phyloP scores from a whole-genome alignment of 1,140 invertebrate species.

The Drosophila repletoides region DNA sequence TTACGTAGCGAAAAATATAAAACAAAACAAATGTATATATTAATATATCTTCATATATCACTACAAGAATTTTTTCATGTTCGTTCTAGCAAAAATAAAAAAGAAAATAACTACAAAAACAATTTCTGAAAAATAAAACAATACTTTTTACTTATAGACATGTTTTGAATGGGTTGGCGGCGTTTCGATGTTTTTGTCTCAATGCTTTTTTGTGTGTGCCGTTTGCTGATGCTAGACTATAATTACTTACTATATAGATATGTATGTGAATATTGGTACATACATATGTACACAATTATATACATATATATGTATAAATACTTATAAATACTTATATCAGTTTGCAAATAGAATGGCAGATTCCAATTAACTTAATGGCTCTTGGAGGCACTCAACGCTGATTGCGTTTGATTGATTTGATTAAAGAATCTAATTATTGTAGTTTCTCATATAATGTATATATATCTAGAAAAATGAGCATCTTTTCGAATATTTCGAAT shows the following conservation, averaged over 20 bases:
- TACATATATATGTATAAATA: neutral
- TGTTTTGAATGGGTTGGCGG: constrained; percentile 30
- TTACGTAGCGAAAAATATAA: constrained; percentile 22
- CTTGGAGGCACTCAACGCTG: neutral
- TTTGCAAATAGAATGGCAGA: neutral
- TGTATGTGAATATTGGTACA: no score
- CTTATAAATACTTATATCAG: neutral
- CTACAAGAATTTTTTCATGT: constrained; percentile 59
- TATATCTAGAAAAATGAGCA: neutral
- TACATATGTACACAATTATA: neutral
- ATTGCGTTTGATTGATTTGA: constrained; percentile 22
- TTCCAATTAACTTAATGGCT: constrained; percentile 48
- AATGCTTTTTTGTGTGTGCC: constrained; percentile 2
- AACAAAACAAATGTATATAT: constrained; percentile 21
- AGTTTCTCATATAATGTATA: neutral
- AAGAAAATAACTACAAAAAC: constrained; percentile 29
- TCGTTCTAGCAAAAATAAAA: constrained; percentile 11
- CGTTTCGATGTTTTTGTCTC: constrained; percentile 21
- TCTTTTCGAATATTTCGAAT: no score
- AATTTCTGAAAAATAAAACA: constrained; percentile 34
- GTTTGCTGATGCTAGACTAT: constrained; percentile 5
- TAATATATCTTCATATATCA: constrained; percentile 25
- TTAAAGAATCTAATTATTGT: constrained; percentile 12
- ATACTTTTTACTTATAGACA: constrained; percentile 53
- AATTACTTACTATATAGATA: neutral